Evolutionary conservation across 2,888 invertebrate genomes (phyloP).

Genomic region (Nephrotoma guestfalica): DNA sequence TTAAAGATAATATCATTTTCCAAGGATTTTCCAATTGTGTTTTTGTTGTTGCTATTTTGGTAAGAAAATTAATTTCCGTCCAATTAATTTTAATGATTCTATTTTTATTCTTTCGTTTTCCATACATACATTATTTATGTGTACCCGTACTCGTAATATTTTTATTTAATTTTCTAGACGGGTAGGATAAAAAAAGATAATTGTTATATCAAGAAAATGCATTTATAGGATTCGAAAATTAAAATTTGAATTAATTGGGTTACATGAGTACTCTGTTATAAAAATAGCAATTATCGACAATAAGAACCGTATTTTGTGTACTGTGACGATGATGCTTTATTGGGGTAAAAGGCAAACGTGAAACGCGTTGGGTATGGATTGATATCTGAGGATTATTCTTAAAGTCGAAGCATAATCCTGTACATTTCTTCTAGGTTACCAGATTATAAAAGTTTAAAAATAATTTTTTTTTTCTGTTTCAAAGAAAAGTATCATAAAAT

Average conservation of each 20-base stretch:
- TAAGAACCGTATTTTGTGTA: too few relatives aligned
- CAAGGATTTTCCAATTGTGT: not conserved
- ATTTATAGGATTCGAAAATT: not conserved
- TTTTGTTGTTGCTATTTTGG: not conserved
- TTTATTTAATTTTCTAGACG: not conserved
- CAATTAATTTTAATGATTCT: not conserved
- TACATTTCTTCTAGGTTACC: too few relatives aligned
- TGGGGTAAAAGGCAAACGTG: too few relatives aligned
- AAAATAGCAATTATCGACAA: too few relatives aligned
- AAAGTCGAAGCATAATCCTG: too few relatives aligned
- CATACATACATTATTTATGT: not conserved
- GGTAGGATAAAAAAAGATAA: not conserved
- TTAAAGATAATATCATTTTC: not conserved
- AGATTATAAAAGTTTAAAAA: too few relatives aligned
- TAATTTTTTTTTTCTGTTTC: too few relatives aligned
- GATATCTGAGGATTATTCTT: too few relatives aligned
- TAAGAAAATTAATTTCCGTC: not conserved
- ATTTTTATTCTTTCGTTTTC: not conserved
- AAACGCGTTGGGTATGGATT: too few relatives aligned
- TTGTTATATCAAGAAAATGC: not conserved
- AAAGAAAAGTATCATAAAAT: too few relatives aligned
- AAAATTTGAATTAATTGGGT: not conserved
- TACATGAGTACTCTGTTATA: not conserved
- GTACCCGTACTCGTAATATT: not conserved
- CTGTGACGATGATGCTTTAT: too few relatives aligned